phyloP scores from a whole-genome alignment of 2,797 vertebrate genomes.

The Catamblyrhynchus diadema region DNA sequence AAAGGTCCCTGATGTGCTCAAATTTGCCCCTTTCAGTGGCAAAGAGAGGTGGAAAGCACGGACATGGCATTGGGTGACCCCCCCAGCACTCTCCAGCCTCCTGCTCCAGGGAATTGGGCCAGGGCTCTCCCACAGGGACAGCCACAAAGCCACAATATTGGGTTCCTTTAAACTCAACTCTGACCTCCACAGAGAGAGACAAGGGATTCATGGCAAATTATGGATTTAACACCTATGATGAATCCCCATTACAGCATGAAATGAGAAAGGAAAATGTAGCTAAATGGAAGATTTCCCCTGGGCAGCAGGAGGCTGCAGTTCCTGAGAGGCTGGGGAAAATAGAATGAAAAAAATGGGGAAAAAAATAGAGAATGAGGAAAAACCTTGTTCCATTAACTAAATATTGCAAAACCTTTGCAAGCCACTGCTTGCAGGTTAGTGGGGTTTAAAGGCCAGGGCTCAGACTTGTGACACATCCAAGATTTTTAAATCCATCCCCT shows the following conservation, averaged over 20 bases:
- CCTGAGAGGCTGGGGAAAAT: background rate
- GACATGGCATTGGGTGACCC: background rate
- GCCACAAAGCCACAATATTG: background rate
- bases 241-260: constrained; percentile 78
- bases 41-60: background rate
- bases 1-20: background rate
- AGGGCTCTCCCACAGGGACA: background rate
- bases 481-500: background rate
- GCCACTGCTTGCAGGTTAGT: background rate
- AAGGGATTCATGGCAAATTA: constrained; percentile 73
- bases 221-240: constrained; percentile 72
- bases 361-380: background rate
- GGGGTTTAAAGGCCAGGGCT: background rate
- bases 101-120: background rate
- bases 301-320: constrained; percentile 13
- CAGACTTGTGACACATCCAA: background rate
- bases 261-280: constrained; percentile 76
- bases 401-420: background rate
- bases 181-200: constrained; percentile 37
- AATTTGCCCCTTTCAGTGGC: background rate
- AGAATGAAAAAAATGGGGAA: accelerated
- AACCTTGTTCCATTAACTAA: constrained; percentile 7
- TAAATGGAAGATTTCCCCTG: constrained; percentile 67
- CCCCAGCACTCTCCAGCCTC: background rate
- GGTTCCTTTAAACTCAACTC: constrained; percentile 2